Conservation (phyloP, 2,113 vertebrate species). For the Gracilinanus agilis region DNA sequence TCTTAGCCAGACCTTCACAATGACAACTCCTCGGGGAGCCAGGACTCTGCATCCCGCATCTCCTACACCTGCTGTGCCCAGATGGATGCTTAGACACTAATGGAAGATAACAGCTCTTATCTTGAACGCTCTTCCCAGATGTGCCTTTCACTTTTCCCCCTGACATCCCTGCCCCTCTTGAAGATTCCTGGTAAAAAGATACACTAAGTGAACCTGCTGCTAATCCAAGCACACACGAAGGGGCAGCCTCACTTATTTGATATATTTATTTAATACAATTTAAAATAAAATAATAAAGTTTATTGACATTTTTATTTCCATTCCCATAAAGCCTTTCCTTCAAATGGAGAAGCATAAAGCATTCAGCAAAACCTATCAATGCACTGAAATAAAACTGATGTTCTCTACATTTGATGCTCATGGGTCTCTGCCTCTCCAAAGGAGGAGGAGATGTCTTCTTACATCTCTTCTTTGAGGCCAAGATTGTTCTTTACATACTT, state of each 20-base stretch:
- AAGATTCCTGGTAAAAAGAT: background rate
- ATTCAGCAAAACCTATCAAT: too few species aligned
- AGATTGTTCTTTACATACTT: too few species aligned
- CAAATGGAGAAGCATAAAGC: too few species aligned
- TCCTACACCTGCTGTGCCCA: constrained; percentile 20
- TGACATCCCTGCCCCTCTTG: background rate
- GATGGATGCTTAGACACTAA: constrained; percentile 24
- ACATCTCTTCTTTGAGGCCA: too few species aligned
- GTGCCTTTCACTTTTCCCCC: background rate
- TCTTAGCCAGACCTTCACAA: constrained; percentile 10
- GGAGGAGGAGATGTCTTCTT: too few species aligned
- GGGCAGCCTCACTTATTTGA: too few species aligned
- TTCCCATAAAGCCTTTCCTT: too few species aligned
- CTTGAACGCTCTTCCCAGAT: constrained; percentile 1
- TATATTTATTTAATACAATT: background rate
- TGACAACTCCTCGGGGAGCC: background rate
- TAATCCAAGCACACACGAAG: background rate
- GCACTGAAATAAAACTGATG: too few species aligned
- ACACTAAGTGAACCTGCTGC: background rate
- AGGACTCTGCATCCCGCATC: background rate
- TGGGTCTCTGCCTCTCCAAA: too few species aligned
- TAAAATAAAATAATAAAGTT: background rate
- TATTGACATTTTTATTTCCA: background rate
- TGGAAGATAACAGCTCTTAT: background rate
- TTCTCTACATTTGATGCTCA: too few species aligned